A percentile compares a stretch with the other conserved stretches of the same genome.
phyloP scores from a whole-genome alignment of 2,888 invertebrate species.

The Aphidius colemani region DNA sequence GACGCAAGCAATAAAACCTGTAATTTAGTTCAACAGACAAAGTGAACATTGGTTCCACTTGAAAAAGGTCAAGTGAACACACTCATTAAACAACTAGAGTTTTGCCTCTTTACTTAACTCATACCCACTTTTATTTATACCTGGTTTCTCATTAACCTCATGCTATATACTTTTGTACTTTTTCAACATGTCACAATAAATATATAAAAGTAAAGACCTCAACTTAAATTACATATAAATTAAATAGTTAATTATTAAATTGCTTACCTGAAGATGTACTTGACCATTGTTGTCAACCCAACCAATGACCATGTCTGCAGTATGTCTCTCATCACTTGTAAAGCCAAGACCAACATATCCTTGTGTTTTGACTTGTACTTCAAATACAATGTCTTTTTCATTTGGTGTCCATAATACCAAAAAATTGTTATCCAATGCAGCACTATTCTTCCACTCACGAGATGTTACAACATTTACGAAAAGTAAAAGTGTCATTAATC shows the following conservation, averaged over 20 bases:
- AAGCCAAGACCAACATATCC: slow-evolving; percentile 90
- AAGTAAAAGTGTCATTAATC: slow-evolving; percentile 38
- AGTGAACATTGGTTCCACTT: too few relatives aligned
- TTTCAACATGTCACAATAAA: too few relatives aligned
- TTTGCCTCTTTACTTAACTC: too few relatives aligned
- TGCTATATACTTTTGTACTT: too few relatives aligned
- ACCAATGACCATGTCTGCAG: slow-evolving; percentile 85
- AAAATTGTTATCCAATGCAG: slow-evolving; percentile 65
- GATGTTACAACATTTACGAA: slow-evolving; percentile 41
- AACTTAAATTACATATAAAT: too few relatives aligned
- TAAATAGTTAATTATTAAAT: slow-evolving; percentile 1
- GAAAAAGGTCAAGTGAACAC: too few relatives aligned
- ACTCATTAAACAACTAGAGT: too few relatives aligned
- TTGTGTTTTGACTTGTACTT: slow-evolving; percentile 79
- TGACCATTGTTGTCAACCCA: slow-evolving; percentile 82
- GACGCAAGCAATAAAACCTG: too few relatives aligned
- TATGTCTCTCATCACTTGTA: slow-evolving; percentile 78
- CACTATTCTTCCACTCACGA: slow-evolving; percentile 65
- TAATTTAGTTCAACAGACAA: too few relatives aligned
- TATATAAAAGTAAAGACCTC: too few relatives aligned
- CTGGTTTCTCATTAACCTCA: too few relatives aligned
- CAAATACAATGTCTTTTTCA: slow-evolving; percentile 78
- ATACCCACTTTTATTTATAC: too few relatives aligned
- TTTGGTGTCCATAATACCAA: slow-evolving; percentile 76
- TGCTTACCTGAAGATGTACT: slow-evolving; percentile 80